Conservation (phyloP, 2,113 vertebrate species). For the Gracilinanus agilis region DNA sequence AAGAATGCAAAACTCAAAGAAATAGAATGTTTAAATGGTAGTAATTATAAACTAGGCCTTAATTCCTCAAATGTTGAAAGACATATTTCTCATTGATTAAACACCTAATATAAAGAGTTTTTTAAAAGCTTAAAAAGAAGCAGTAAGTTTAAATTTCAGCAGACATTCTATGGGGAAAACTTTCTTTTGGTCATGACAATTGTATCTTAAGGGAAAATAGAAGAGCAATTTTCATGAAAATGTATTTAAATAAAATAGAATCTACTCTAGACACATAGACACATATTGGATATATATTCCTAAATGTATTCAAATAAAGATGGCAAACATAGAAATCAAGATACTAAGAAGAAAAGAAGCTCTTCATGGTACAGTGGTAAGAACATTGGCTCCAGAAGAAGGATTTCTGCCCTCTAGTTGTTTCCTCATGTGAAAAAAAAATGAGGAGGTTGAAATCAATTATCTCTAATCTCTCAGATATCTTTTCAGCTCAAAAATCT, state of each 20-base stretch:
- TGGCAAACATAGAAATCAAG: background rate
- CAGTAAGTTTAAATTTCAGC: background rate
- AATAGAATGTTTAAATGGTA: background rate
- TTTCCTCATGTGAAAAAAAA: background rate
- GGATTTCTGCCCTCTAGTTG: background rate
- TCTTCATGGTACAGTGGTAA: background rate
- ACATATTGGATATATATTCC: background rate
- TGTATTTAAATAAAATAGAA: background rate
- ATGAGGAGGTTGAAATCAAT: background rate
- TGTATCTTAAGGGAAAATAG: background rate
- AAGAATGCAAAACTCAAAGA: background rate
- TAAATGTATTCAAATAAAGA: background rate
- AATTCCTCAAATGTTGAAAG: background rate
- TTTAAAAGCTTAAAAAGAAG: slow-evolving; percentile 7
- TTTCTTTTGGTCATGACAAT: slow-evolving; percentile 24
- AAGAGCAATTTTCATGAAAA: slow-evolving; percentile 1
- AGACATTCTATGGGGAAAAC: slow-evolving; percentile 4
- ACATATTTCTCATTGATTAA: background rate
- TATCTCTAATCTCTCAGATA: background rate
- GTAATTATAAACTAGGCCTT: background rate
- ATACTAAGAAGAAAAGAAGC: background rate
- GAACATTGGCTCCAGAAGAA: background rate
- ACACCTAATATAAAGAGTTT: background rate
- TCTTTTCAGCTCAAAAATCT: background rate
- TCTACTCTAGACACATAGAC: background rate